phyloP scores from a whole-genome alignment of 2,113 vertebrate species.

The Glareola pratincola region DNA sequence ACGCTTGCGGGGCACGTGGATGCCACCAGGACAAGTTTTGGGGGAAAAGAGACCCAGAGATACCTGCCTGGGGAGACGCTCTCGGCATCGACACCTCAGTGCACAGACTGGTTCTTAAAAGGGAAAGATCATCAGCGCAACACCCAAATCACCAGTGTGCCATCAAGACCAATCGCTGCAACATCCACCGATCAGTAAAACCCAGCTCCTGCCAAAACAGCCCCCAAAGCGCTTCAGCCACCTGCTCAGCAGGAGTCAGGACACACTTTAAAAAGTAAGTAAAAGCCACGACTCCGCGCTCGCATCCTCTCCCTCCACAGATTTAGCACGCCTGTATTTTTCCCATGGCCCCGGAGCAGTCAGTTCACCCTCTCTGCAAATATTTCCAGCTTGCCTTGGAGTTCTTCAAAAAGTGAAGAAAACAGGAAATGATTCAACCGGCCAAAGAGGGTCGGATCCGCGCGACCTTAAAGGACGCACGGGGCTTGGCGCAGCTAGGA shows the following conservation, averaged over 20 bases:
- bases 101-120: accelerated
- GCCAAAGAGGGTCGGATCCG: neutral
- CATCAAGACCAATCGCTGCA: no score
- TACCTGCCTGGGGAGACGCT: neutral
- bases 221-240: neutral
- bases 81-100: accelerated
- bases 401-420: neutral
- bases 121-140: neutral
- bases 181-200: neutral
- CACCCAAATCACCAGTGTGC: neutral
- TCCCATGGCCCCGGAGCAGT: conserved; percentile 37
- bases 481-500: neutral
- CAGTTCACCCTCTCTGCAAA: neutral
- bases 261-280: neutral
- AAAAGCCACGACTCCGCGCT: neutral
- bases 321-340: neutral
- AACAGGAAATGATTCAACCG: conserved; percentile 70
- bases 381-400: conserved; percentile 7
- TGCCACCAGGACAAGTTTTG: neutral
- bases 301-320: neutral
- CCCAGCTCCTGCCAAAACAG: neutral
- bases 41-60: neutral
- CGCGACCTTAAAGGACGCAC: neutral
- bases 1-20: accelerated
- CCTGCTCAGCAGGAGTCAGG: neutral